Base-by-base conservation (phyloP, 37 sponge, comb jelly and placozoan species). In the Spongia lamella region DNA sequence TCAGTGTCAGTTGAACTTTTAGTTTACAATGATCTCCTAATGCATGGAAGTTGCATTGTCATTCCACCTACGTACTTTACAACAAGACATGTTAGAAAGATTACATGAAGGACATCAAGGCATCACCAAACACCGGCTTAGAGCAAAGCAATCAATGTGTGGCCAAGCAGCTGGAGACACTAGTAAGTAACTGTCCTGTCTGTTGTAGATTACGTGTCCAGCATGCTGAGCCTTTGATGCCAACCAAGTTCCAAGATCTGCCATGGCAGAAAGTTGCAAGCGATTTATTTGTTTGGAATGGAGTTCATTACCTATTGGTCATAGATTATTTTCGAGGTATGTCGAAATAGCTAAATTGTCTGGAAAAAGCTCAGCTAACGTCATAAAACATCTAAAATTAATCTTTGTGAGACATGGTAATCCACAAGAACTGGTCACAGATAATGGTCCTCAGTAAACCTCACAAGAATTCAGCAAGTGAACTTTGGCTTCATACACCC, bases 81-180 rank as follows among this genome's bases (percentile, higher is more conserved):
- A n/a, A n/a, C n/a, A n/a, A n/a, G n/a, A n/a, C n/a, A n/a, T n/a
- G n/a, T 31, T 63, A 7, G 35, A 25, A 13, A n/a, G 29, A 7
- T 36, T 22, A n/a, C 51, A 30, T 53, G 61, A 49, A 22, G 73
- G 58, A 25, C 76, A 75, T 61, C 66, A 65, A 56, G 66, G 65
- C 16, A 65, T 77, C 24, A 19, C 17, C 32, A 64, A 24, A 32
- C 65, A 66, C 55, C 78, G 55, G 17, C 36, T 3, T 16, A 29
- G 66, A 20, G 65, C 55, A 24, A 17, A 27, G 21, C 9, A 9
- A 11, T 59, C 61, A 20, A 17, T 59, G 21, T 59, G 61, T 24
- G 20, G 61, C 27, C 61, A 3, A 27, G n/a, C n/a, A n/a, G n/a
- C n/a, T n/a, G n/a, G n/a, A n/a, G n/a, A n/a, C n/a, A n/a, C n/a